Evolutionary conservation across 2,797 vertebrate species (phyloP), one percentile per base, ranked within the genome.

Genomic region (Gymnoscopelus microlampas): DNA sequence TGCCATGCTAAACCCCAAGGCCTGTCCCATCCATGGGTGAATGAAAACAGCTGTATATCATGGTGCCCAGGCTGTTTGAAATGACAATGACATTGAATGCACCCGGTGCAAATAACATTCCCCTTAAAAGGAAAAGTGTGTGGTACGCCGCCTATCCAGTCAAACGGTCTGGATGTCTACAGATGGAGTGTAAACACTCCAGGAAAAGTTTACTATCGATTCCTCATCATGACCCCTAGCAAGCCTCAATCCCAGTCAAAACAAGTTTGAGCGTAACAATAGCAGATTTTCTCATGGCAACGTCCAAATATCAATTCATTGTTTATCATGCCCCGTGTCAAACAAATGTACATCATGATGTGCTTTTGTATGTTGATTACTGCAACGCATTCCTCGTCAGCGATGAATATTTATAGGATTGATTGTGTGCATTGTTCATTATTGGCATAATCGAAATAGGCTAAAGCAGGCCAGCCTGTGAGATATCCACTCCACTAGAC

Each of bases 51-150:
- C 53, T 26, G 48, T 48, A 26, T 29, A 4, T 29, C 26, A 29
- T 26, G 10, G 39, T 44, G 58, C 74, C 66, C 15, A 14, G 51
- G 35, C 62, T 26, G 26, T 82, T 73, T 70, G 15, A 71, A 75
- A 78, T 47, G 71, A 62, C 73, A 75, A 64, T 68, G 70, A 81
- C 83, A 74, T 74, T 55, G 70, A 55, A 51, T 66, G 55, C 62
- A 68, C 70, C 60, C 69, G 15, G 60, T 67, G 54, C 55, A 53
- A 44, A 57, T 32, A 60, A 73, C 49, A 59, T 72, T 90, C 73
- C 80, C 91, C 90, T 88, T 93, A 92, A 93, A 94, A 88, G 91
- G 93, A 76, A 77, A 91, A 73, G 63, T 62, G 69, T 71, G 76
- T 59, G 11, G 73, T 39, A 68, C 74, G 77, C 73, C 60, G 24